Conservation (phyloP, 2,888 invertebrate species). For the Yponomeuta cagnagella region DNA sequence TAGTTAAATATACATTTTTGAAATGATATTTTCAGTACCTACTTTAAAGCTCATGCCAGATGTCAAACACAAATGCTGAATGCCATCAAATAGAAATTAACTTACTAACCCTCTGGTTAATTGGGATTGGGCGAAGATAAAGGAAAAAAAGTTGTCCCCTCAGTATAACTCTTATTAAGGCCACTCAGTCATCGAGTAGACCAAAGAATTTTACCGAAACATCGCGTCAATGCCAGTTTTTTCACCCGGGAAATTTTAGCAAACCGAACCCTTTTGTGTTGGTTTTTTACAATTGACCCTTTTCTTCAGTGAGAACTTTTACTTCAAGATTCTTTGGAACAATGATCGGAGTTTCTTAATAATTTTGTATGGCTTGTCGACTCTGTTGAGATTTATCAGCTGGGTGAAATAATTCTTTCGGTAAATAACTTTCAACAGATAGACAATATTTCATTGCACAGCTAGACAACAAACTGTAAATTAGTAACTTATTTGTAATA, state of each 20-base stretch:
- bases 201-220: slow-evolving; percentile 16
- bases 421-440: too few species aligned
- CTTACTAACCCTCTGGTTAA: slow-evolving; percentile 38
- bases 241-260: slow-evolving; percentile 8
- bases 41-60: background rate
- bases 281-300: slow-evolving; percentile 17
- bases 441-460: too few species aligned
- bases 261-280: slow-evolving; percentile 15
- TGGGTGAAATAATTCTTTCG: background rate
- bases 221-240: slow-evolving; percentile 17
- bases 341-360: slow-evolving; percentile 9
- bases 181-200: slow-evolving; percentile 12
- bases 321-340: slow-evolving; percentile 22
- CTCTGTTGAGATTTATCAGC: background rate
- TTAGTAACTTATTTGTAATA: too few species aligned
- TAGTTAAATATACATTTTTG: background rate
- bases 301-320: slow-evolving; percentile 26
- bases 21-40: background rate
- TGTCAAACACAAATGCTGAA: background rate
- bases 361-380: slow-evolving; percentile 15
- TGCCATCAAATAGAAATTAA: slow-evolving; percentile 2
- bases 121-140: slow-evolving; percentile 50
- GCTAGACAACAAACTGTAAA: too few species aligned
- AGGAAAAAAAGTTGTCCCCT: slow-evolving; percentile 28
- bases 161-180: slow-evolving; percentile 22